Conservation (phyloP, 2,888 invertebrate species). For the Synanthedon myopaeformis region DNA sequence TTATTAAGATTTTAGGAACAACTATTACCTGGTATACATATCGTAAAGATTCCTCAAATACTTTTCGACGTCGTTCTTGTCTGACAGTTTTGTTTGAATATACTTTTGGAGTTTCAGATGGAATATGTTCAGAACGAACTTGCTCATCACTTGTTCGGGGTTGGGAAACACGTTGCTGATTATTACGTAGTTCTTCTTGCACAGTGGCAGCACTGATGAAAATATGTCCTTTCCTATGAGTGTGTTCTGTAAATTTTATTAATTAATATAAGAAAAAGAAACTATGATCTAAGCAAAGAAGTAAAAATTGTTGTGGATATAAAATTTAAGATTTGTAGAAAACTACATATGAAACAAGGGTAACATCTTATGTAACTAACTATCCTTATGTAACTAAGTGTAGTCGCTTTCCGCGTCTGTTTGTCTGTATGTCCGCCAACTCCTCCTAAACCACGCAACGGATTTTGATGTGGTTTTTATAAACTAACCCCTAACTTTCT, state of each 20-base stretch:
- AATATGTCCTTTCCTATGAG: slow-evolving; percentile 91
- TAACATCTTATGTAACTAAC: too few relatives aligned
- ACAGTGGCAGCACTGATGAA: slow-evolving; percentile 88
- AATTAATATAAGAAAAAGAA: neutral
- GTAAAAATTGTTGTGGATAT: neutral
- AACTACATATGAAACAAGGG: neutral
- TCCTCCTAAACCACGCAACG: too few relatives aligned
- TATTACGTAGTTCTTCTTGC: slow-evolving; percentile 85
- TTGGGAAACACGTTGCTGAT: slow-evolving; percentile 93
- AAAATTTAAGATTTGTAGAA: neutral
- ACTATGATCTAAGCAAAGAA: neutral
- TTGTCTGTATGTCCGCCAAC: too few relatives aligned
- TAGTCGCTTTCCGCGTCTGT: too few relatives aligned
- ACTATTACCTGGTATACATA: slow-evolving; percentile 83
- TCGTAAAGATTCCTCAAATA: slow-evolving; percentile 91
- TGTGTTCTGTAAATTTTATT: slow-evolving; percentile 74
- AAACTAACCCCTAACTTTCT: too few relatives aligned
- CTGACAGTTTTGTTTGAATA: slow-evolving; percentile 83
- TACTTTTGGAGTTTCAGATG: slow-evolving; percentile 90
- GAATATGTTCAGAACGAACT: slow-evolving; percentile 96
- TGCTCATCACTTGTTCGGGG: slow-evolving; percentile 97
- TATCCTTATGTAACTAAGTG: too few relatives aligned
- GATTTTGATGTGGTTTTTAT: too few relatives aligned
- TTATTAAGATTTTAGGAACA: too few relatives aligned
- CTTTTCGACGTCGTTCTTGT: slow-evolving; percentile 85